Conservation (phyloP, 2,113 vertebrate species). For the Nyctibius bracteatus region DNA sequence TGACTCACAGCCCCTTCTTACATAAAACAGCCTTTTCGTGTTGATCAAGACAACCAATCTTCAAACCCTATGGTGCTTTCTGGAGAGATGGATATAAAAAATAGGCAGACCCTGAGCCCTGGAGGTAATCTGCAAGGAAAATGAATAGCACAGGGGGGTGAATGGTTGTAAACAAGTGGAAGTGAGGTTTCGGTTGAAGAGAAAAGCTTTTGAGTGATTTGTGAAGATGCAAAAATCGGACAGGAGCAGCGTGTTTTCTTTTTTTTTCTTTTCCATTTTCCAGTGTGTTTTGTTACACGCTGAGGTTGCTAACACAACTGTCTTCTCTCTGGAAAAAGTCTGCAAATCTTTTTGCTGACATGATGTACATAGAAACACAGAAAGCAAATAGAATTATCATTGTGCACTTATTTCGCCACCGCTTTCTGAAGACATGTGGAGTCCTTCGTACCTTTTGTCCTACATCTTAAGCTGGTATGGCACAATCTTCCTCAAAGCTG, state of each 20-base stretch:
- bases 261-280: neutral
- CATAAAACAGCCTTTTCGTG: neutral
- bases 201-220: conserved; percentile 5
- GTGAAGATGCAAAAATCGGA: neutral
- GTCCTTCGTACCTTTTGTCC: neutral
- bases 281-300: neutral
- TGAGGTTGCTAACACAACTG: neutral
- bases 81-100: neutral
- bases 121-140: conserved; percentile 24
- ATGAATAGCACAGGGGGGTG: neutral
- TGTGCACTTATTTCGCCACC: neutral
- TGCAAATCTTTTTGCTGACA: neutral
- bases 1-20: conserved; percentile 2
- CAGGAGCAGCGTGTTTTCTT: neutral
- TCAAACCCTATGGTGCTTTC: neutral
- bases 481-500: neutral
- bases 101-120: neutral
- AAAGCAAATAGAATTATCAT: neutral
- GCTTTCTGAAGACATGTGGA: neutral
- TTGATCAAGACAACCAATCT: neutral
- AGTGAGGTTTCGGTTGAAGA: neutral
- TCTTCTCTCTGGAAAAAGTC: neutral
- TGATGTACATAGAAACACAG: neutral
- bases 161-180: neutral
- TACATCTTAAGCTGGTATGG: neutral